Conservation (phyloP, 2,113 vertebrate genomes). For the Pseudorectes ferrugineus region DNA sequence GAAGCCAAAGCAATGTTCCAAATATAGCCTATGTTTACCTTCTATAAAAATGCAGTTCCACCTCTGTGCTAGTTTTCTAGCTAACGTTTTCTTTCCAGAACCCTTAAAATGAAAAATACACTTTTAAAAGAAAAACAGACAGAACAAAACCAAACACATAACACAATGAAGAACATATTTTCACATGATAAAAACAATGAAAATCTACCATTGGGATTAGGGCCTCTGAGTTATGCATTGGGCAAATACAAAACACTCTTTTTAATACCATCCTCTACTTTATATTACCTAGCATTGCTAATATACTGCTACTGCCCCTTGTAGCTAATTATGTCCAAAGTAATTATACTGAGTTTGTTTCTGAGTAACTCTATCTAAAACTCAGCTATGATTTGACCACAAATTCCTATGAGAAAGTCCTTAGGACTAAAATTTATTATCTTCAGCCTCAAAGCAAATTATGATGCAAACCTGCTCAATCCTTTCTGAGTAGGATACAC, state of each 20-base stretch:
- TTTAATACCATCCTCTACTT: not conserved
- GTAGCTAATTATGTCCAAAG: not conserved
- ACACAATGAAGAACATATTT: not conserved
- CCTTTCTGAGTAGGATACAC: not conserved
- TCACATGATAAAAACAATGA: not conserved
- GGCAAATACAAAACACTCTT: not conserved
- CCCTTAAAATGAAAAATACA: constrained; percentile 75
- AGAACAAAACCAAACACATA: not conserved
- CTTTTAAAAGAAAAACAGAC: not conserved
- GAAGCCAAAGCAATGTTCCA: not conserved
- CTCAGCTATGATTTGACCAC: not conserved
- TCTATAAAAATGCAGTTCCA: constrained; percentile 88
- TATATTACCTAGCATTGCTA: not conserved
- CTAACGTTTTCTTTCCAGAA: constrained; percentile 88
- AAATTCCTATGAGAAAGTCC: not conserved
- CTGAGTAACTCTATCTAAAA: not conserved
- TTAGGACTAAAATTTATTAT: not conserved
- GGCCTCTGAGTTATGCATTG: not conserved
- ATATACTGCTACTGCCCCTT: not conserved
- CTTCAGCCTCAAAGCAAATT: not conserved
- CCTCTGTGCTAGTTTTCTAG: constrained; percentile 76
- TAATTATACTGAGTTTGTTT: not conserved
- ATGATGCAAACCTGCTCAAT: not conserved
- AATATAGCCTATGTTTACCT: constrained; percentile 71
- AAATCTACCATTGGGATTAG: not conserved